Base-by-base conservation (phyloP, 2,113 vertebrate genomes). In the Ameiurus melas region DNA sequence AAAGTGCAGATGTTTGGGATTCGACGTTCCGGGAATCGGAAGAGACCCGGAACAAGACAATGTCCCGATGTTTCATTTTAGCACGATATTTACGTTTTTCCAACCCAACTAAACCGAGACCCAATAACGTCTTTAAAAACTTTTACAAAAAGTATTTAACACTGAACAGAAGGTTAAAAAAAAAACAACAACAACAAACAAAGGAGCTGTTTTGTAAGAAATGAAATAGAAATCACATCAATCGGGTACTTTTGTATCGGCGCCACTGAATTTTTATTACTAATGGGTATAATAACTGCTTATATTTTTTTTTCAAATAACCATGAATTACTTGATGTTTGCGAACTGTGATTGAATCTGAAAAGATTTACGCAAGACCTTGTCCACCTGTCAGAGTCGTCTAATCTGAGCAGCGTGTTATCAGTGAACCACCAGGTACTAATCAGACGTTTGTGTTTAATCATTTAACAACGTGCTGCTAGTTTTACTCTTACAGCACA, bases 1-100 rank as follows among this genome's bases (percentile, higher is more conserved):
- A 36, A 47, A 77, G 80, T 57, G 82, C 90, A 90, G 87, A 89
- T 90, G 90, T 85, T 84, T 85, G 62, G 55, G 66, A 27, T 88
- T 9, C 51, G 39, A 17, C 16, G 17, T 88, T 88, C 77, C 55
- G 33, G 73, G 85, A 89, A 25, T 75, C n/a, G 43, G 83, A 84
- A 87, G 27, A 58, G 57, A 53, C 14, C 20, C 33, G 20, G 75
- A 80, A 60, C 1, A 51, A n/a, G 17, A 30, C 0, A 20, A 82
- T 7, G 30, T 17, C 43, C 47, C 58, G 25, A 57, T 10, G 53
- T 30, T 82, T 73, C 9, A 4, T 60, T 86, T 17, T 51, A 57
- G 27, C 20, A 19, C 14, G 8, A 53, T 17, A 8, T 51, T 77
- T 0, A 39, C 1, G 17, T 73, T 43, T 39, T 22, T 25, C 36